A percentile compares a stretch with the other conserved stretches of the same genome.
These are phyloP conservation scores for Azemiops feae DNA, from an alignment of 2,113 vertebrate genomes.

Conservation along the genomic window DNA sequence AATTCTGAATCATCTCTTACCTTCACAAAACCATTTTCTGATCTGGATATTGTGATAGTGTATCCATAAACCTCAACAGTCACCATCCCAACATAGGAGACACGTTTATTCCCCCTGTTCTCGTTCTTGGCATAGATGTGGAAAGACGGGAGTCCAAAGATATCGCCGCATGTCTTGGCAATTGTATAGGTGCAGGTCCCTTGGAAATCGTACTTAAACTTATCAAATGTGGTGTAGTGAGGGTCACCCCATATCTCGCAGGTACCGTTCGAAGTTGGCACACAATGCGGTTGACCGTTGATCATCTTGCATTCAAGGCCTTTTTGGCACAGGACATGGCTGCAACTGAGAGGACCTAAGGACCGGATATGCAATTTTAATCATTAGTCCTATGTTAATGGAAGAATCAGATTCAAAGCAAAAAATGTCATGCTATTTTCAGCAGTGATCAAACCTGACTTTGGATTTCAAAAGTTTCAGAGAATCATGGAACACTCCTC, in stretches of 20 bases:
- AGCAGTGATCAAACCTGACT: neutral
- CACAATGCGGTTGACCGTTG: neutral
- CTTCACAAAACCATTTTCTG: neutral
- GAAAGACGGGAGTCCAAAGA: neutral
- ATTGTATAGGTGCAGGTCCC: neutral
- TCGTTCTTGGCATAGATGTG: conserved; percentile 3
- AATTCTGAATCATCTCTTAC: neutral
- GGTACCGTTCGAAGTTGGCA: neutral
- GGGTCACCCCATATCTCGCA: conserved; percentile 10
- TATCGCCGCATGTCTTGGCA: neutral
- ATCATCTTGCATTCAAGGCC: conserved; percentile 7
- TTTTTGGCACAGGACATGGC: neutral
- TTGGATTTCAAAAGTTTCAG: neutral
- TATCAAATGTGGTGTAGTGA: neutral
- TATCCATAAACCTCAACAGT: neutral
- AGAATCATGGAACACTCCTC: neutral
- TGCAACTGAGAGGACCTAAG: neutral
- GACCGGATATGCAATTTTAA: neutral
- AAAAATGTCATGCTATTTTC: neutral
- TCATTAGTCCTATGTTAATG: neutral
- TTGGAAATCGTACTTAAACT: neutral
- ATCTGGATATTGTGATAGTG: neutral
- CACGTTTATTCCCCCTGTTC: neutral
- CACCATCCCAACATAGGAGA: neutral
- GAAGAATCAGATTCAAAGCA: neutral